Conservation (phyloP, 2,113 vertebrate species). For the Holacanthus passer region DNA sequence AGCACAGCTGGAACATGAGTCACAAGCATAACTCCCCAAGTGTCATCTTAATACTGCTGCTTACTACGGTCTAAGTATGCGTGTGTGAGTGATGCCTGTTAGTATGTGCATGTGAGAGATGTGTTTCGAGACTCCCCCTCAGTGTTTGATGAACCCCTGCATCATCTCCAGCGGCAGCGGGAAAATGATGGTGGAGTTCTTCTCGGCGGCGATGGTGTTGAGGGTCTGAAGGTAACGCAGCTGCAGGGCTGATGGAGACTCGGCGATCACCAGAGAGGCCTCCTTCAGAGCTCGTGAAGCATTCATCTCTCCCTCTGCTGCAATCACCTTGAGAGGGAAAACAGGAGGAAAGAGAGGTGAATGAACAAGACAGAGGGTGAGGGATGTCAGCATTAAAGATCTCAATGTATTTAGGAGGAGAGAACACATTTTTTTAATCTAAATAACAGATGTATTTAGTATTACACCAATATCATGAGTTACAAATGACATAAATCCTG, state of each 20-base stretch:
- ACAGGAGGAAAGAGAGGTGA: not conserved
- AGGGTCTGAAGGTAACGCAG: conserved; percentile 95
- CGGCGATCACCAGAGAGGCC: conserved; percentile 91
- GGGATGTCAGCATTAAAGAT: no score
- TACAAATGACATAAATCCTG: not conserved
- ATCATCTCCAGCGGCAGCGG: conserved; percentile 92
- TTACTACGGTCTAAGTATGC: no score
- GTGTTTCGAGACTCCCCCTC: conserved; percentile 6
- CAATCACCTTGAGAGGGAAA: conserved; percentile 87
- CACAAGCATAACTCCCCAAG: not conserved
- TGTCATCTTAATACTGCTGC: not conserved
- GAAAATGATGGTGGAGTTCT: conserved; percentile 96
- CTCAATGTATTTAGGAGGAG: not conserved
- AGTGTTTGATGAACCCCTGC: conserved; percentile 80
- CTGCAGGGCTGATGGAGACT: conserved; percentile 93
- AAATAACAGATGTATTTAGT: no score
- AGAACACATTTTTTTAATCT: not conserved
- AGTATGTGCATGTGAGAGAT: not conserved
- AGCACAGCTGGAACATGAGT: not conserved
- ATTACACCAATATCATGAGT: not conserved
- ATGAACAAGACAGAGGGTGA: not conserved
- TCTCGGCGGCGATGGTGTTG: conserved; percentile 92
- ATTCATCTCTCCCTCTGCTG: conserved; percentile 94
- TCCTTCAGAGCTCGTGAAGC: conserved; percentile 92
- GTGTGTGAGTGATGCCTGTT: no score